Evolutionary conservation across 2,113 vertebrate species (phyloP).

Genomic region (Barnardius zonarius): DNA sequence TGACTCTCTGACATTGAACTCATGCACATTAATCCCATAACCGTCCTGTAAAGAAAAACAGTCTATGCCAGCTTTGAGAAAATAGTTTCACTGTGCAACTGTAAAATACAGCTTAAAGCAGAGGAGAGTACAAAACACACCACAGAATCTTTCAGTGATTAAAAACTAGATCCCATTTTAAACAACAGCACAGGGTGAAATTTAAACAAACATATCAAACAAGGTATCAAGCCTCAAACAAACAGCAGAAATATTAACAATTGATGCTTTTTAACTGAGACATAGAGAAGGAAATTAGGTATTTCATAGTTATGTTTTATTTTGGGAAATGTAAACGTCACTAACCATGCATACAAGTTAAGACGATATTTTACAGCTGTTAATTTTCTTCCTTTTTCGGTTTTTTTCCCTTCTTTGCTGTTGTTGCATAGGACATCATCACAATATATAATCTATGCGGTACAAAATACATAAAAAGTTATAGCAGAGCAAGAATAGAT

Average conservation of each 20-base stretch:
- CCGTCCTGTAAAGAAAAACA: not conserved
- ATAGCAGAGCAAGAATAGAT: slow-evolving; percentile 75
- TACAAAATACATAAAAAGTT: slow-evolving; percentile 81
- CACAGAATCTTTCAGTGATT: not conserved
- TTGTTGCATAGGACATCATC: slow-evolving; percentile 77
- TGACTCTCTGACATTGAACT: not conserved
- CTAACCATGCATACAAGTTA: slow-evolving; percentile 82
- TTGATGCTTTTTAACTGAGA: not conserved
- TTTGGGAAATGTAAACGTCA: slow-evolving; percentile 79
- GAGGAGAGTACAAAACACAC: not conserved
- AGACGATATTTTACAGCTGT: slow-evolving; percentile 74
- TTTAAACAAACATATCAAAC: not conserved
- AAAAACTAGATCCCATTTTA: not conserved
- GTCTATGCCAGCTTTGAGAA: not conserved
- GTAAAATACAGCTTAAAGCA: not conserved
- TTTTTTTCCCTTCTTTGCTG: slow-evolving; percentile 13
- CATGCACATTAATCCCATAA: not conserved
- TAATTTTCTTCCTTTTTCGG: slow-evolving; percentile 57
- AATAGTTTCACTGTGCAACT: not conserved
- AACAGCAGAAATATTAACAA: not conserved
- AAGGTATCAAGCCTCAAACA: not conserved
- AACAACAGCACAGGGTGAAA: not conserved
- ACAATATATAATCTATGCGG: slow-evolving; percentile 81
- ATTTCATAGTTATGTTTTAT: slow-evolving; percentile 72
- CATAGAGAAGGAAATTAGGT: not conserved